phyloP scores from a whole-genome alignment of 2,113 vertebrate species.

The Pelodiscus sinensis region DNA sequence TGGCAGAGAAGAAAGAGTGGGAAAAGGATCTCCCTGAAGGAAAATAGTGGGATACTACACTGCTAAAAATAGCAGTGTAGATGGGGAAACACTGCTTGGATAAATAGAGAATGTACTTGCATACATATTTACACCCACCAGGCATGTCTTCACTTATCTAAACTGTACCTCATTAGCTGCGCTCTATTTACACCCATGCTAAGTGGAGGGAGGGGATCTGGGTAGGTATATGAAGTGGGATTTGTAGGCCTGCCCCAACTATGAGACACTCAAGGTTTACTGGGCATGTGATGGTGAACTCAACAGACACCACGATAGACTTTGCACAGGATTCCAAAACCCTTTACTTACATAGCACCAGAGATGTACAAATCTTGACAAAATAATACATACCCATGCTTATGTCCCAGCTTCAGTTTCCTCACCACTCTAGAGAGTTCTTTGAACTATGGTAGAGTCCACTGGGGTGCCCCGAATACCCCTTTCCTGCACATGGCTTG shows the following conservation, averaged over 20 bases:
- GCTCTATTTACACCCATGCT: neutral
- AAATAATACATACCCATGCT: neutral
- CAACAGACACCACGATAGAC: neutral
- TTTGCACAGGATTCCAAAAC: neutral
- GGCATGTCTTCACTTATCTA: no score
- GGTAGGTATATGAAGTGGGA: neutral
- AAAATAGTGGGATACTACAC: neutral
- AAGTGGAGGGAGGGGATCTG: neutral
- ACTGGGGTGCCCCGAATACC: neutral
- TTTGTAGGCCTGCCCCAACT: neutral
- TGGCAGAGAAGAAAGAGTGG: neutral
- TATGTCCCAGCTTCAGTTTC: neutral
- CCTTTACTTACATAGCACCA: neutral
- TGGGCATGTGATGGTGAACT: neutral
- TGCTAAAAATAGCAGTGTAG: no score
- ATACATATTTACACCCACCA: no score
- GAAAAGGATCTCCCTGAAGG: neutral
- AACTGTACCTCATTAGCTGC: no score
- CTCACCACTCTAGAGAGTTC: neutral
- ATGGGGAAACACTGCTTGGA: no score
- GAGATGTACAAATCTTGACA: neutral
- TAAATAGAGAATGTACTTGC: no score
- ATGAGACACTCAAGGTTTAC: neutral
- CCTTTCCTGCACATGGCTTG: neutral
- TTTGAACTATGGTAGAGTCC: neutral